Evolutionary conservation across 1,140 invertebrate species (phyloP), one percentile per base, ranked within the genome.

Genomic region (Rhopalosiphum maidis): DNA sequence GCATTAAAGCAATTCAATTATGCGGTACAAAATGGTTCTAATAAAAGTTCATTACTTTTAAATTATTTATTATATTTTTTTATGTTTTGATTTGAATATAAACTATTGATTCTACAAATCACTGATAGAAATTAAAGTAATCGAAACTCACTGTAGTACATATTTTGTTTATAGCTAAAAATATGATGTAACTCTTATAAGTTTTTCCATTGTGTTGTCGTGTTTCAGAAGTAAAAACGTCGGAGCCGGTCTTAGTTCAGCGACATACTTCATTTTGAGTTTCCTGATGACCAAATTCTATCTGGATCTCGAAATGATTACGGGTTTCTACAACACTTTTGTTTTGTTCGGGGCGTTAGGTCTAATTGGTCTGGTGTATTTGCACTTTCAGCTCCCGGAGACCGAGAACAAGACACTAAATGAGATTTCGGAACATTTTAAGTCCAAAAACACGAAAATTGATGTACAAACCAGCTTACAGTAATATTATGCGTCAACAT

Each of bases 261-360:
- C 90, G 8, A 82, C 35, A 25, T 91, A 48, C 46, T 91, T 48
- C 68, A 48, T 91, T 35, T n/a, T 91, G 46, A 25, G 41, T 77
- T 91, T 91, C n/a, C n/a, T 91, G n/a, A 82, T 48, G 90, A 77
- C 90, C 25, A 91, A 91, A 7, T 91, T 83, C 60, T 91, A 91
- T 83, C 8, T 91, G 46, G n/a, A 83, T 48, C 21, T 91, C 46
- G 90, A 91, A 83, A 35, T 43, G n/a, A 37, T 91, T 4, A 82
- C 77, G 9, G 60, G 60, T 25, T 55, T 91, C 9, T 77, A 83
- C 30, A 48, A 91, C 35, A 91, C 90, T 8, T 82, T 91, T 21
- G 46, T 91, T 51, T 11, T 51, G 5, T 91, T 91, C 15, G 90
- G 90, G 15, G 1, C 30, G 43, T 0, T 77, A 30, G 90, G 68